Evolutionary conservation across 2,888 invertebrate genomes (phyloP).

Genomic region (Megastigmus dorsalis): DNA sequence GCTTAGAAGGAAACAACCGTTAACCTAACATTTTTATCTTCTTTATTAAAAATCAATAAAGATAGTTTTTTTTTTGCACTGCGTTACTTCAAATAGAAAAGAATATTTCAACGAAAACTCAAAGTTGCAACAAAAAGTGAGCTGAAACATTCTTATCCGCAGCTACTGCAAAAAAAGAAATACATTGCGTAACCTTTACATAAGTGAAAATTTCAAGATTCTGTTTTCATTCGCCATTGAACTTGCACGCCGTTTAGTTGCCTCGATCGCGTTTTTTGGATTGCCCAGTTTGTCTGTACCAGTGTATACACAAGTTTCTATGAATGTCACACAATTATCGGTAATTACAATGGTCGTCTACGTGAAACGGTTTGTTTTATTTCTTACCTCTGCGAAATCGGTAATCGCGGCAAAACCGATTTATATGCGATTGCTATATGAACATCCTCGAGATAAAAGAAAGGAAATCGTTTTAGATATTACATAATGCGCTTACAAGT

Average conservation of each 20-base stretch:
- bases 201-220: slow-evolving; percentile 22
- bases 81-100: not conserved
- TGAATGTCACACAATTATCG: not conserved
- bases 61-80: not conserved
- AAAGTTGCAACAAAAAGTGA: not conserved
- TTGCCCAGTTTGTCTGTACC: not conserved
- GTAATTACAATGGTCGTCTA: not conserved
- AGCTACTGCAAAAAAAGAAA: not conserved
- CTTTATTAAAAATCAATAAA: not conserved
- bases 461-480: not conserved
- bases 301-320: not conserved
- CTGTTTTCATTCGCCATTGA: slow-evolving; percentile 30
- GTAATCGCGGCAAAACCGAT: not conserved
- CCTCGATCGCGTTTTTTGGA: slow-evolving; percentile 9
- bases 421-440: not conserved
- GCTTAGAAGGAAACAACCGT: too few relatives aligned
- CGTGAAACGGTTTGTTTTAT: slow-evolving; percentile 21
- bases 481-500: too few relatives aligned
- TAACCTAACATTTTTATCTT: too few relatives aligned
- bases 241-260: not conserved
- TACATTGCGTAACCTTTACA: slow-evolving; percentile 43
- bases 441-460: not conserved
- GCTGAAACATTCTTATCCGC: slow-evolving; percentile 6
- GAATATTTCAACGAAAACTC: not conserved
- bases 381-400: not conserved